These are phyloP conservation scores for Colletes gigas DNA, from an alignment of 1,140 invertebrate species.

Conservation along the genomic window DNA sequence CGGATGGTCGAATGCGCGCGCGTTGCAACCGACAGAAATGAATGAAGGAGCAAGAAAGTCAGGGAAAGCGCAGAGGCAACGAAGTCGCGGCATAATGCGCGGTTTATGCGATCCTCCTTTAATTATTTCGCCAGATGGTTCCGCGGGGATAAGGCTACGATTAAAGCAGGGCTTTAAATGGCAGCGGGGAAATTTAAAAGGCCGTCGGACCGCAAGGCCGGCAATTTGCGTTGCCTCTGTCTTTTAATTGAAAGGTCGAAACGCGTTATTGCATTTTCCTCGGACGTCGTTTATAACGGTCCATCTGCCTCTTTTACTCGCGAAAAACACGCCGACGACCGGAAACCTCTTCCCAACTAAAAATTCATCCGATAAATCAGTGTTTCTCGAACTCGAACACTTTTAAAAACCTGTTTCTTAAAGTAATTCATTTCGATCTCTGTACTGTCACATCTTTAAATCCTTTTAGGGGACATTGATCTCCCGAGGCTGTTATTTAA, in stretches of 20 bases:
- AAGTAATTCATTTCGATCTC: too few relatives aligned
- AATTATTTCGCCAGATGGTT: slow-evolving; percentile 50
- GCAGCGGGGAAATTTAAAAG: slow-evolving; percentile 45
- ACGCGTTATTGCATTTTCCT: slow-evolving; percentile 43
- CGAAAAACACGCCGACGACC: slow-evolving; percentile 11
- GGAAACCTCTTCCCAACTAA: background rate
- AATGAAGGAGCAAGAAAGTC: slow-evolving; percentile 33
- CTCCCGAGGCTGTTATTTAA: too few relatives aligned
- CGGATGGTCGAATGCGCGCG: slow-evolving; percentile 22
- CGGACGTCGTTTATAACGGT: slow-evolving; percentile 20
- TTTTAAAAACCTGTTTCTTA: too few relatives aligned
- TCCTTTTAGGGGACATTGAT: too few relatives aligned
- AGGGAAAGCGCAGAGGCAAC: background rate
- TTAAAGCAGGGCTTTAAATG: slow-evolving; percentile 46
- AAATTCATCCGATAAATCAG: slow-evolving; percentile 13
- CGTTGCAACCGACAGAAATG: slow-evolving; percentile 45
- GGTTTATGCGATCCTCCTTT: slow-evolving; percentile 52
- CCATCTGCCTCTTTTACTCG: background rate
- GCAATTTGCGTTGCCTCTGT: slow-evolving; percentile 44
- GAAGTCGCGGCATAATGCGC: slow-evolving; percentile 43
- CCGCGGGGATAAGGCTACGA: slow-evolving; percentile 35
- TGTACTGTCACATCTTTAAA: too few relatives aligned
- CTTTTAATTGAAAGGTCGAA: slow-evolving; percentile 51
- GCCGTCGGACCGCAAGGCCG: slow-evolving; percentile 30
- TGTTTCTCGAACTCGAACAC: background rate